These are phyloP conservation scores for Malurus melanocephalus DNA, from an alignment of 2,113 vertebrate species.

Conservation along the genomic window DNA sequence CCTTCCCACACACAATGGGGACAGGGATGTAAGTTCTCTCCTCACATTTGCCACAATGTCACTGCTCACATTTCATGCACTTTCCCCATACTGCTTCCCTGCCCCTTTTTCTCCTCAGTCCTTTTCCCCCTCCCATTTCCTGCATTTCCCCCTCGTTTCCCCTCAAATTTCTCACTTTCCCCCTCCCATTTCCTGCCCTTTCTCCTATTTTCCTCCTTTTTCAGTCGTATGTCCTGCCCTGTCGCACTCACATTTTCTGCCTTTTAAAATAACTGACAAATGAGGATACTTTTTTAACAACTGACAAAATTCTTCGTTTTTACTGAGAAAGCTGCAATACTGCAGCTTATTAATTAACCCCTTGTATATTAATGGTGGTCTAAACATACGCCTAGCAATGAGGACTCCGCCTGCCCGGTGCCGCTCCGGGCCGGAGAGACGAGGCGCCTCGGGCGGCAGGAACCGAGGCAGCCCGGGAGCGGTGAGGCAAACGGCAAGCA, in stretches of 20 bases:
- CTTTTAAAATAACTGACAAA: neutral
- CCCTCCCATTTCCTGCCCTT: neutral
- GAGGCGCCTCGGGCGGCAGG: fast-evolving
- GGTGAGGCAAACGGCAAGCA: fast-evolving
- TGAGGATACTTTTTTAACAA: no score
- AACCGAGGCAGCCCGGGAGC: fast-evolving
- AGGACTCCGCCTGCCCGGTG: neutral
- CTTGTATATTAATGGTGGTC: fast-evolving
- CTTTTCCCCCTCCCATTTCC: neutral
- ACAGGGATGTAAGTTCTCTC: no score
- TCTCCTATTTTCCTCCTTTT: neutral
- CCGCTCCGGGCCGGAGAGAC: no score
- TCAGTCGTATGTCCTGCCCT: neutral
- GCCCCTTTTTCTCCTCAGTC: neutral
- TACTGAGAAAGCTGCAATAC: neutral
- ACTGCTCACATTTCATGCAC: neutral
- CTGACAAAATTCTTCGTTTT: neutral
- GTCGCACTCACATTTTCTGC: neutral
- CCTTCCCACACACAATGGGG: no score
- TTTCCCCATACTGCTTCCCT: neutral
- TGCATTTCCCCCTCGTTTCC: neutral
- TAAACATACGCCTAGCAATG: neutral
- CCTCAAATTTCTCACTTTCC: no score
- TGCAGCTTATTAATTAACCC: no score
- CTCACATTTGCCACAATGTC: neutral